phyloP scores from a whole-genome alignment of 2,113 vertebrate species.

The Athene cunicularia region DNA sequence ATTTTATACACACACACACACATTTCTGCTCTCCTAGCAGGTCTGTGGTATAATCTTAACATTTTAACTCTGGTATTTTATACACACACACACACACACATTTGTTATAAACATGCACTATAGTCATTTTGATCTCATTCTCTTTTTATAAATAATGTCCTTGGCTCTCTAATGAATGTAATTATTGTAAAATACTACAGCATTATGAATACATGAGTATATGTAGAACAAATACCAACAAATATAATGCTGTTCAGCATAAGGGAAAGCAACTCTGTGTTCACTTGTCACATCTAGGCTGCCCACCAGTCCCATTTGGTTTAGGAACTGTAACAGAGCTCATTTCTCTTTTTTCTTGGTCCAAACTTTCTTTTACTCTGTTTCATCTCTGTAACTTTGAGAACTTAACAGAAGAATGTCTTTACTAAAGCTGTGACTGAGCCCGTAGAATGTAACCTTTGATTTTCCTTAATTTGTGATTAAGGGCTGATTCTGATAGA shows the following conservation, averaged over 20 bases:
- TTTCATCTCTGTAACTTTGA: neutral
- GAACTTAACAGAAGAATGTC: neutral
- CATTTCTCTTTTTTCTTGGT: neutral
- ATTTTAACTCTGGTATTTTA: neutral
- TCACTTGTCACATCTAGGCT: neutral
- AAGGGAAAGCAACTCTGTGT: neutral
- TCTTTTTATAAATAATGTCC: neutral
- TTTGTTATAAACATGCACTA: neutral
- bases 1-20: neutral
- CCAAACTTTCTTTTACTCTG: neutral
- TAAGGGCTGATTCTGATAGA: neutral
- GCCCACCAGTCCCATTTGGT: too few relatives aligned
- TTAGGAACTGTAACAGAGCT: neutral
- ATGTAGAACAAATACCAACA: neutral
- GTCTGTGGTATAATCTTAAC: neutral
- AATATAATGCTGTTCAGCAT: neutral
- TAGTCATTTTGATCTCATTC: neutral
- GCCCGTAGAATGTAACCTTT: neutral
- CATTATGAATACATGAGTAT: neutral
- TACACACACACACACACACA: neutral
- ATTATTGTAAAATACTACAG: neutral
- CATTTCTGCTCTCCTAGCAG: neutral
- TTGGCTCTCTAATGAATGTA: neutral
- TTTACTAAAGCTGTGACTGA: neutral
- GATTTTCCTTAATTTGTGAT: neutral